Conservation (phyloP, 2,888 invertebrate genomes). For the Eristalis arbustorum region DNA sequence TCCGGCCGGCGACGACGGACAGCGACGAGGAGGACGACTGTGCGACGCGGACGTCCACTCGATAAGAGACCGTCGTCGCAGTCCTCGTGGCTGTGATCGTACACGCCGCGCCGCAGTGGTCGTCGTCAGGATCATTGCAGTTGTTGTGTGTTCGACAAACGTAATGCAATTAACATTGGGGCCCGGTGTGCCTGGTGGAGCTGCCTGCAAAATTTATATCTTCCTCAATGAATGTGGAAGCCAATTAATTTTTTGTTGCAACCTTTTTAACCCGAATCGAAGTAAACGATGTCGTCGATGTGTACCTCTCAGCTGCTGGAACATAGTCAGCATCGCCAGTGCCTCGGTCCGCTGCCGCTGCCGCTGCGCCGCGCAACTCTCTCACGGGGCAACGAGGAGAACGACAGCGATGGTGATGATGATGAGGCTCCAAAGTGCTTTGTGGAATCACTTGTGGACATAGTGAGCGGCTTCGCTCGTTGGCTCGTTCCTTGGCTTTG, state of each 20-base stretch:
- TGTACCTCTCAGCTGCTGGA: conserved; percentile 45
- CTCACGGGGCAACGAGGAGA: background rate
- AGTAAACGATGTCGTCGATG: conserved; percentile 68
- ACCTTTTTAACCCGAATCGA: conserved; percentile 69
- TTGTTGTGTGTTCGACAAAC: conserved; percentile 36
- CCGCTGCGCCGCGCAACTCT: background rate
- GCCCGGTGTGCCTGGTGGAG: conserved; percentile 16
- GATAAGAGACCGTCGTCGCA: conserved; percentile 30
- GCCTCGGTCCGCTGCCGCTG: conserved; percentile 9
- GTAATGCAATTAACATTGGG: conserved; percentile 56
- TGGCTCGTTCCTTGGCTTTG: background rate
- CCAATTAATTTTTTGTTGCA: conserved; percentile 70
- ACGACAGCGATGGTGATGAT: conserved; percentile 22
- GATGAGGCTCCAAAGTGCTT: conserved; percentile 30
- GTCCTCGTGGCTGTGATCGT: background rate
- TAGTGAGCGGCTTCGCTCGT: background rate
- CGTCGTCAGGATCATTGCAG: conserved; percentile 5
- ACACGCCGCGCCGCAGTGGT: background rate
- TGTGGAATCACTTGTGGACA: conserved; percentile 41
- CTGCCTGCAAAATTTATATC: conserved; percentile 64
- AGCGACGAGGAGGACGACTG: conserved; percentile 9
- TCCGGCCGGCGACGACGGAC: background rate
- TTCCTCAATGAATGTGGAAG: conserved; percentile 70
- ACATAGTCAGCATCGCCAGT: conserved; percentile 30
- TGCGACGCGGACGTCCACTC: conserved; percentile 23